phyloP scores from a whole-genome alignment of 2,113 vertebrate species.

The Melozone crissalis region DNA sequence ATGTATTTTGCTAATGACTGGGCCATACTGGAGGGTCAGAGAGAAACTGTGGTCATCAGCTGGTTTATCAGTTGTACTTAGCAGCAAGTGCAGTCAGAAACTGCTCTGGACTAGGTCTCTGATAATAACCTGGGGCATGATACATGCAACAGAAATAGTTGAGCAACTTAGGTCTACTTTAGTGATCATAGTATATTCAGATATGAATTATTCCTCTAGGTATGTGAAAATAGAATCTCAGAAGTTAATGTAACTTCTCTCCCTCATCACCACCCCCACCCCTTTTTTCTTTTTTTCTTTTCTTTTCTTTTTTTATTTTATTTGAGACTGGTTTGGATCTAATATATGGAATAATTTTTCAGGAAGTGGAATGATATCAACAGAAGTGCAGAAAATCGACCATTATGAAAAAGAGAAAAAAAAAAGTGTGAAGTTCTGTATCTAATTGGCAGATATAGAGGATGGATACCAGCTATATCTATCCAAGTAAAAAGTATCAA shows the following conservation, averaged over 20 bases:
- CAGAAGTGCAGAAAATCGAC: slow-evolving; percentile 46
- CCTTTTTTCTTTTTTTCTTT: too few relatives aligned
- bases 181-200: slow-evolving; percentile 67
- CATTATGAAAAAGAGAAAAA: neutral
- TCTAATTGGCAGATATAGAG: slow-evolving; percentile 63
- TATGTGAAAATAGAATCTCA: slow-evolving; percentile 58
- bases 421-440: slow-evolving; percentile 18
- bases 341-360: slow-evolving; percentile 64
- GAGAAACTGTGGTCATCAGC: neutral
- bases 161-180: slow-evolving; percentile 11
- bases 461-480: slow-evolving; percentile 31
- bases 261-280: too few relatives aligned
- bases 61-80: neutral
- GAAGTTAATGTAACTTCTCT: slow-evolving; percentile 34
- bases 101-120: neutral
- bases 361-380: slow-evolving; percentile 55
- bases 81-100: neutral
- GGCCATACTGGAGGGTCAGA: neutral
- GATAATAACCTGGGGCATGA: slow-evolving; percentile 1
- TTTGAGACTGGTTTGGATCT: slow-evolving; percentile 22
- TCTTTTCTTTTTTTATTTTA: neutral
- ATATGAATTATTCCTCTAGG: slow-evolving; percentile 54
- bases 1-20: neutral
- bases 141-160: neutral
- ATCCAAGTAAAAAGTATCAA: slow-evolving; percentile 33